Evolutionary conservation across 1,140 invertebrate genomes (phyloP).

Genomic region (Meloidogyne floridensis): DNA sequence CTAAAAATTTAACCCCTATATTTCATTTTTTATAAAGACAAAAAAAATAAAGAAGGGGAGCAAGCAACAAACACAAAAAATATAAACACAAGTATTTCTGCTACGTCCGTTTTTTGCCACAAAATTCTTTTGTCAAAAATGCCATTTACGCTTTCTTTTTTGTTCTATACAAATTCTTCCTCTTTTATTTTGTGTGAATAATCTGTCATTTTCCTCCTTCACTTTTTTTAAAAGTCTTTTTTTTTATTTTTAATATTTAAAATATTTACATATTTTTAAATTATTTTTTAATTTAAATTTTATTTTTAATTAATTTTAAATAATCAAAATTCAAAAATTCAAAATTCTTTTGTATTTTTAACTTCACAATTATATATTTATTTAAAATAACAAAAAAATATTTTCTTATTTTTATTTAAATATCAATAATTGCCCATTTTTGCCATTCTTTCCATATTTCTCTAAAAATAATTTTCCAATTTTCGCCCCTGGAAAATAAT

Average conservation of each 20-base stretch:
- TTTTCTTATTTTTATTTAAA: no score
- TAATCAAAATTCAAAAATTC: no score
- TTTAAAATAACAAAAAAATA: not conserved
- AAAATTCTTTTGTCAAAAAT: not conserved
- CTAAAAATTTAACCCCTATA: not conserved
- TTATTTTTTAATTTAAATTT: no score
- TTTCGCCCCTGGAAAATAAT: not conserved
- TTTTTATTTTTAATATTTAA: not conserved
- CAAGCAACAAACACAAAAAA: not conserved
- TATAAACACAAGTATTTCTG: not conserved
- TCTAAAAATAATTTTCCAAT: not conserved
- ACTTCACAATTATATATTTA: not conserved
- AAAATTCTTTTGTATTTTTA: no score
- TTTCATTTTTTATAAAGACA: not conserved
- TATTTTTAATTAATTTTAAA: no score
- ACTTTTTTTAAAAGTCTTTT: not conserved
- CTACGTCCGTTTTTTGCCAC: not conserved
- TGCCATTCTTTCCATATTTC: no score
- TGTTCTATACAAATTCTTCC: not conserved
- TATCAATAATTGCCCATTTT: no score
- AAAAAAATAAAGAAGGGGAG: not conserved
- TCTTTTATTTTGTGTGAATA: not conserved
- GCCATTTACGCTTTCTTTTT: conserved; percentile 7
- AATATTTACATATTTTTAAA: not conserved
- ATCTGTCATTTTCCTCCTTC: not conserved